Evolutionary conservation across 2,797 vertebrate species (phyloP).

Genomic region (Australoheros facetus): DNA sequence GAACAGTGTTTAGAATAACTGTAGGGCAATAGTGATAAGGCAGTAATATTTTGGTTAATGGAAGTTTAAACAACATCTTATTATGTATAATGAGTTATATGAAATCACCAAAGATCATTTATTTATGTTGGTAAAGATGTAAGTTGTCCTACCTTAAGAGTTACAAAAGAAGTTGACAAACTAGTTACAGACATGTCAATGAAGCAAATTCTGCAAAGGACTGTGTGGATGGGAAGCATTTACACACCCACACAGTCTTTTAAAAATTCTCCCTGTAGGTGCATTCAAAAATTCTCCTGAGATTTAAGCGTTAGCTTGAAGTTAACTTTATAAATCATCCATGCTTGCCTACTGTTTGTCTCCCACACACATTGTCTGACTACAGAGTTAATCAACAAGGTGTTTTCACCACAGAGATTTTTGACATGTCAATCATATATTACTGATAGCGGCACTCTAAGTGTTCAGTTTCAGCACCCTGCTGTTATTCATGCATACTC

Average conservation of each 20-base stretch:
- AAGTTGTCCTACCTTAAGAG: neutral
- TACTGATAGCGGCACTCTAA: neutral
- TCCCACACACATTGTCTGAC: neutral
- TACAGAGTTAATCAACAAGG: neutral
- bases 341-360: neutral
- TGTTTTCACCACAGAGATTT: neutral
- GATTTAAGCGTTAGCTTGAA: conserved; percentile 1
- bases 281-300: conserved; percentile 5
- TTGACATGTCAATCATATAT: neutral
- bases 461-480: neutral
- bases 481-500: neutral
- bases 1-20: neutral
- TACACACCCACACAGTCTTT: conserved; percentile 12
- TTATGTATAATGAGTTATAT: neutral
- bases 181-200: neutral
- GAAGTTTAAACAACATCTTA: neutral
- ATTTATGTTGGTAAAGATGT: neutral
- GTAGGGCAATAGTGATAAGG: neutral
- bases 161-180: neutral
- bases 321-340: neutral
- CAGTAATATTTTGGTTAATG: neutral
- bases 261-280: neutral
- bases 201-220: neutral
- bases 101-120: neutral
- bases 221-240: neutral